Evolutionary conservation across 1,140 invertebrate species (phyloP), one percentile per base, ranked within the genome.

Genomic region (Papilio glaucus): DNA sequence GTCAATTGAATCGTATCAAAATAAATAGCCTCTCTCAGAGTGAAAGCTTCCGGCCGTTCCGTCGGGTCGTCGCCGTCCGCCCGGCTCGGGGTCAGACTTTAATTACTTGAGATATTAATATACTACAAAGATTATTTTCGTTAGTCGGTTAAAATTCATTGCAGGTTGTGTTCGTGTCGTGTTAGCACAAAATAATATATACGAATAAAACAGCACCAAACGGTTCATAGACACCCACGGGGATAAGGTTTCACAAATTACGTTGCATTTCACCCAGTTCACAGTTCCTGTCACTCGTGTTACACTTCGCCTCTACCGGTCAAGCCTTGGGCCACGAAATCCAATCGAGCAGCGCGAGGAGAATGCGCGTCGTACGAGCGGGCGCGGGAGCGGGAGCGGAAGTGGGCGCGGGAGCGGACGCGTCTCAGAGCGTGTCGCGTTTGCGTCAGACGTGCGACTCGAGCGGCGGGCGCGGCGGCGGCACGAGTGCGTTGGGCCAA

Each of bases 1-100:
- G 90, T 92, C 90, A 86, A 88, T 91, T 85, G 85, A 91, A 89
- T 90, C 82, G 85, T 90, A 88, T 89, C 88, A 91, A 90, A 87
- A 87, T 87, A 87, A 69, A 89, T 91, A 92, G 90, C 90, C 90
- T 92, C 90, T 92, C 86, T 89, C 83, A 73, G 75, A 78, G 81
- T 79, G 80, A 82, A 84, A 83, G 77, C 77, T 79, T 82, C 80
- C 74, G 76, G 75, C 65, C 53, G 76, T 79, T 61, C n/a, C n/a
- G n/a, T 74, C 45, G 9, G 45, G 73, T 62, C 39, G 67, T 61
- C 78, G 29, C 29, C 29, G 29, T 33, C 29, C 29, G 69, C 39
- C 71, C 68, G 60, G 73, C 72, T 39, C 49, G 65, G 69, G 75
- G 69, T 78, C 78, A 80, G 76, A 84, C 78, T 79, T 73, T n/a